Evolutionary conservation across 2,888 invertebrate species (phyloP).

Genomic region (Napeogenes sylphis): DNA sequence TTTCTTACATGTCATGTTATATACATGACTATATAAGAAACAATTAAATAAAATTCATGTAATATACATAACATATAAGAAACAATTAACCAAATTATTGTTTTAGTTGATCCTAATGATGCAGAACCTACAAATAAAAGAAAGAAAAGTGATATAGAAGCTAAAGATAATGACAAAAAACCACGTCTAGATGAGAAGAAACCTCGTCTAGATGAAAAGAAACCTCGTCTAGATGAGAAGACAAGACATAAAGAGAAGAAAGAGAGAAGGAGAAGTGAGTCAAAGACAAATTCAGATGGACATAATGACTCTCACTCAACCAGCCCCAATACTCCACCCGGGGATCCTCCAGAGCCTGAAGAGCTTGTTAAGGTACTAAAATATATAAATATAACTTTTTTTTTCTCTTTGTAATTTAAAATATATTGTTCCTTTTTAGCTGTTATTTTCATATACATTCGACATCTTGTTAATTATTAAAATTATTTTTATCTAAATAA

Average conservation of each 20-base stretch:
- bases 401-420: background rate
- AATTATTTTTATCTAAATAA: too few relatives aligned
- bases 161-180: constrained; percentile 63
- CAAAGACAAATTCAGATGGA: constrained; percentile 80
- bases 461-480: too few relatives aligned
- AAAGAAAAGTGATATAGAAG: constrained; percentile 53
- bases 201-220: constrained; percentile 38
- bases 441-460: too few relatives aligned
- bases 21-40: background rate
- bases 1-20: background rate
- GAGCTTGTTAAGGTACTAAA: constrained; percentile 86
- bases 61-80: constrained; percentile 1
- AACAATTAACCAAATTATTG: background rate
- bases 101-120: constrained; percentile 64
- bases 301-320: constrained; percentile 86
- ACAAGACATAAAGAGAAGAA: constrained; percentile 38
- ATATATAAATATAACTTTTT: background rate
- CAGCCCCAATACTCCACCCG: constrained; percentile 87
- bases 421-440: too few relatives aligned
- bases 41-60: constrained; percentile 1
- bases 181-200: constrained; percentile 56
- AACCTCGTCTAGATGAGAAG: constrained; percentile 28
- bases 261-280: constrained; percentile 66
- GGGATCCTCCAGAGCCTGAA: constrained; percentile 94
- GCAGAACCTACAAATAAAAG: constrained; percentile 54